These are phyloP conservation scores for Asobara japonica DNA, from an alignment of 1,140 invertebrate genomes.

Conservation along the genomic window DNA sequence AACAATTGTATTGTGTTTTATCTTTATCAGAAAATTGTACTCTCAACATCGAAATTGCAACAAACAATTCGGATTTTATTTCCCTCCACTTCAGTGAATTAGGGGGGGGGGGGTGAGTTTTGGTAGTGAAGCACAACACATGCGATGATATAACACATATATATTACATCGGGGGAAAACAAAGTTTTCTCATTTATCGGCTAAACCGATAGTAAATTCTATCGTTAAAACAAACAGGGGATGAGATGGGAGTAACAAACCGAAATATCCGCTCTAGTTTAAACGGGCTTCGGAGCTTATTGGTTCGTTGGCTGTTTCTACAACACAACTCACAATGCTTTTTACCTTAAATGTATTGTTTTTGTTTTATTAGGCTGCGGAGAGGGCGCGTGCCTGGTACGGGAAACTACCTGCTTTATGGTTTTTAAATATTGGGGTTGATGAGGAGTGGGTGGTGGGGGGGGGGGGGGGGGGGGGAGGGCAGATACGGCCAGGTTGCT, in stretches of 20 bases:
- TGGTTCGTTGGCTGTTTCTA: constrained; percentile 34
- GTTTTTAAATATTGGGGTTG: constrained; percentile 46
- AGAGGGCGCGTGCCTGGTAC: not conserved
- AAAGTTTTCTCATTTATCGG: constrained; percentile 58
- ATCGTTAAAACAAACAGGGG: constrained; percentile 33
- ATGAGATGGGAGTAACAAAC: not conserved
- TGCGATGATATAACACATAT: constrained; percentile 3
- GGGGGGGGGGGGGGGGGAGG: too few relatives aligned
- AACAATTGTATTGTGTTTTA: not conserved
- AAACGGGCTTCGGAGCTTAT: constrained; percentile 43
- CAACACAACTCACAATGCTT: constrained; percentile 16
- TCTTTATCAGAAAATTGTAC: constrained; percentile 13
- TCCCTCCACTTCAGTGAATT: not conserved
- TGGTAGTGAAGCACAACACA: not conserved
- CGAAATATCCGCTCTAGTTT: constrained; percentile 56
- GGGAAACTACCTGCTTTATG: constrained; percentile 31
- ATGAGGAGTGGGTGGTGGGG: too few relatives aligned
- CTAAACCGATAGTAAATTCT: constrained; percentile 43
- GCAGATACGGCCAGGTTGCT: too few relatives aligned
- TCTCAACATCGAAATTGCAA: not conserved
- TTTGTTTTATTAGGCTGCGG: constrained; percentile 15
- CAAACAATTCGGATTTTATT: constrained; percentile 1
- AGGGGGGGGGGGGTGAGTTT: not conserved
- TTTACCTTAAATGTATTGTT: not conserved
- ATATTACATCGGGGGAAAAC: constrained; percentile 34